Evolutionary conservation across 2,797 vertebrate genomes (phyloP), one percentile per base, ranked within the genome.

Genomic region (Tragopan temminckii): DNA sequence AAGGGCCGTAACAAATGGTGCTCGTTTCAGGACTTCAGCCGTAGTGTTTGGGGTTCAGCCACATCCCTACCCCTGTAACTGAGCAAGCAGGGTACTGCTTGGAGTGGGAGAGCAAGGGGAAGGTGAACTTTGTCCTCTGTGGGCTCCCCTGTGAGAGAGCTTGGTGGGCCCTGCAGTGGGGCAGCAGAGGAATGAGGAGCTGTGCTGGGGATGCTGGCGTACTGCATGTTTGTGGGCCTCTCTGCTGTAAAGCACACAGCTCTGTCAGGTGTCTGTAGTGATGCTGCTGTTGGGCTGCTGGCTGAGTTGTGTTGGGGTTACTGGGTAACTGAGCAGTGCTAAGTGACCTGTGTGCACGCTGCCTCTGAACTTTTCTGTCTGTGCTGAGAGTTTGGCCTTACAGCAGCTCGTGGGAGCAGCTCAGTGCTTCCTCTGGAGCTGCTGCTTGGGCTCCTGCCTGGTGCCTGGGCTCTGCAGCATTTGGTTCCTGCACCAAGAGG

Each of bases 281-380:
- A 13, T 36, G 27, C 21, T 38, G 38, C 46, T 45, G 2, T 7
- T n/a, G 14, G 16, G 18, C 53, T 71, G 15, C 17, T 0, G 8
- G 25, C 7, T 53, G 67, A 42, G n/a, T 5, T 27, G 23, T 3
- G 0, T 13, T 24, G 4, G 45, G 5, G 9, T 15, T 14, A 0
- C 0, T 11, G 19, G 61, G 5, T 31, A 8, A 13, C 36, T 36
- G 43, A 33, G 1, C 13, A 2, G 7, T 0, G 0, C 1, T 11
- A 3, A 4, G 29, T 0, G 15, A 38, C 46, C 0, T 42, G 42
- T 21, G 2, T 0, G 3, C 13, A 3, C 13, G 14, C 24, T 88
- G 38, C 90, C 86, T 24, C 66, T 11, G 45, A 43, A 45, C 4
- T 7, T 11, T 42, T 43, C 3, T 36, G 78, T 46, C 33, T 48